phyloP scores from a whole-genome alignment of 2,113 vertebrate genomes.

The Ammodytes dubius region DNA sequence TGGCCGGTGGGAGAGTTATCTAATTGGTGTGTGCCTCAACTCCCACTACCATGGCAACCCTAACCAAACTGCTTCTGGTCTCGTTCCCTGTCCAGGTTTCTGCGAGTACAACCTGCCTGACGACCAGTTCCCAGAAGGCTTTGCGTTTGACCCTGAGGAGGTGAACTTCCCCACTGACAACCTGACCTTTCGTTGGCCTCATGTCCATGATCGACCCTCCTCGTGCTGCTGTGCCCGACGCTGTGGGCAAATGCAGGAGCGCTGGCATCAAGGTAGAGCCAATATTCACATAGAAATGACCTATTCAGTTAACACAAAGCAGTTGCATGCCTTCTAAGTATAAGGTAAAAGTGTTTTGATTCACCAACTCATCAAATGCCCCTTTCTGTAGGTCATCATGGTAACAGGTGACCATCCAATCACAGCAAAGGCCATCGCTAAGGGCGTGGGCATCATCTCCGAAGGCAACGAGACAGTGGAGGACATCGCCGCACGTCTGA shows the following conservation, averaged over 20 bases:
- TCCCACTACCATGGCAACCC: no score
- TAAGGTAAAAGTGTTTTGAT: not conserved
- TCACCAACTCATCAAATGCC: not conserved
- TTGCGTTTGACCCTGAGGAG: conserved; percentile 90
- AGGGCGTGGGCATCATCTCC: conserved; percentile 95
- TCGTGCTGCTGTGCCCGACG: conserved; percentile 90
- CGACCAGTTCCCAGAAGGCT: conserved; percentile 89
- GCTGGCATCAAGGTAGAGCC: conserved; percentile 92
- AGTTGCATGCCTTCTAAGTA: not conserved
- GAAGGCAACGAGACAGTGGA: conserved; percentile 96
- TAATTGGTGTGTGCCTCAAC: no score
- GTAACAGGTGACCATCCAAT: conserved; percentile 97
- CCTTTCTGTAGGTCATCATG: conserved; percentile 91
- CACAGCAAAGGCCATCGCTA: conserved; percentile 96
- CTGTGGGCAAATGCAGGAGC: conserved; percentile 94
- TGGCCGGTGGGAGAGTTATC: no score
- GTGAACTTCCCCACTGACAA: conserved; percentile 92
- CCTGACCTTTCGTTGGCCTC: conserved; percentile 95
- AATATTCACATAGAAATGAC: not conserved
- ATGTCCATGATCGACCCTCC: conserved; percentile 97
- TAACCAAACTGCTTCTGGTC: not conserved
- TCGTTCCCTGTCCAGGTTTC: conserved; percentile 84
- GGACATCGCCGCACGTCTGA: conserved; percentile 93
- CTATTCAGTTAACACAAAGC: not conserved
- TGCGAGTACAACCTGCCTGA: conserved; percentile 89